Percentiles rank a stretch among this genome's conserved stretches.
Evolutionary conservation across 2,888 invertebrate genomes (phyloP).

Genomic region (Drosophila nr. perissopoda): DNA sequence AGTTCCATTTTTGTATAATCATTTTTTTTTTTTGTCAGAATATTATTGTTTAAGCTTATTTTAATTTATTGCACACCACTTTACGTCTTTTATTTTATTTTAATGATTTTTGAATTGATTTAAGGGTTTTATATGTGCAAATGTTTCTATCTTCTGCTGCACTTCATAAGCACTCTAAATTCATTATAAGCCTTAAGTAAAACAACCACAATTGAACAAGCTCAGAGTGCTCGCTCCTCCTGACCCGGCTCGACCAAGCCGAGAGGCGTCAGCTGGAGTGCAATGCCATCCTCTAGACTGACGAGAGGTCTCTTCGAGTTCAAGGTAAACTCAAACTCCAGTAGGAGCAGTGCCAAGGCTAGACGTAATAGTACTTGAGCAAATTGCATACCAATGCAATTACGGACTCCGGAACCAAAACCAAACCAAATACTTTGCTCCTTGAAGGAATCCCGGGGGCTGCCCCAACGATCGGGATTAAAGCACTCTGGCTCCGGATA

Average conservation of each 20-base stretch:
- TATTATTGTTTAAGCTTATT: neutral
- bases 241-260: conserved; percentile 68
- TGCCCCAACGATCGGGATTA: conserved; percentile 87
- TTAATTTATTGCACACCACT: neutral
- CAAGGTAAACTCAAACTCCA: conserved; percentile 75
- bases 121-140: neutral
- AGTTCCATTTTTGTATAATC: neutral
- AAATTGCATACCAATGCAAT: conserved; percentile 84
- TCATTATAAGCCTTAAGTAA: conserved; percentile 14
- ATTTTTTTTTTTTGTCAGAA: neutral
- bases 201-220: neutral
- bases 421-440: conserved; percentile 84
- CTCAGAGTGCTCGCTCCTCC: conserved; percentile 56
- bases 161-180: conserved; percentile 47
- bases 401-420: conserved; percentile 85
- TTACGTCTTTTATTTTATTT: neutral
- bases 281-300: conserved; percentile 73
- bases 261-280: conserved; percentile 68
- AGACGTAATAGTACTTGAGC: conserved; percentile 79
- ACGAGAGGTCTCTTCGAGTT: conserved; percentile 69
- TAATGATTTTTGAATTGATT: neutral
- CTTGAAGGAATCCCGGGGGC: conserved; percentile 85
- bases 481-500: conserved; percentile 88
- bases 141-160: neutral
- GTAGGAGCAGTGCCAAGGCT: conserved; percentile 72